Evolutionary conservation across 2,797 vertebrate species (phyloP).

Genomic region (Pseudopleuronectes americanus): DNA sequence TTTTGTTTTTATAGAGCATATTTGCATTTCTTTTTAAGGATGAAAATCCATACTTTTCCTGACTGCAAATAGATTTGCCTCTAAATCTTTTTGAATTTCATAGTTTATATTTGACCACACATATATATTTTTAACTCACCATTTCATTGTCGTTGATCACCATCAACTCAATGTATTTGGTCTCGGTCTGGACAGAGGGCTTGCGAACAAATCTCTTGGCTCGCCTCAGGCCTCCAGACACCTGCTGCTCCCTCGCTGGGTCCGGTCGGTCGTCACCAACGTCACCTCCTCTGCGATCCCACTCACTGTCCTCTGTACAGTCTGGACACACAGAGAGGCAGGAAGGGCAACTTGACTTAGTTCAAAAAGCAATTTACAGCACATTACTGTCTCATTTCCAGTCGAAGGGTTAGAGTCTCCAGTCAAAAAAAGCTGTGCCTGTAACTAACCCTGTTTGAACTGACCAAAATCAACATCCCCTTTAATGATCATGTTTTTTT

Average conservation of each 20-base stretch:
- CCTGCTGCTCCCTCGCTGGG: constrained; percentile 54
- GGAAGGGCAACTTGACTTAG: constrained; percentile 4
- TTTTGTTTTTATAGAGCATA: too few species aligned
- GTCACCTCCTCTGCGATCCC: constrained; percentile 64
- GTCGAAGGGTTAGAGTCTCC: constrained; percentile 2
- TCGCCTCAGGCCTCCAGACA: constrained; percentile 67
- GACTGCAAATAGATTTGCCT: too few species aligned
- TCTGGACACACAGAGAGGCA: constrained; percentile 62
- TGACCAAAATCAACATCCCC: not conserved
- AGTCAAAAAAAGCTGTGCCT: not conserved
- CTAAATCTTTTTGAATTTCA: too few species aligned
- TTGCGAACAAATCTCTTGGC: constrained; percentile 80
- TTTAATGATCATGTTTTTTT: constrained; percentile 13
- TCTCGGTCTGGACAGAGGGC: constrained; percentile 94
- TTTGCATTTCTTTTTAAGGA: too few species aligned
- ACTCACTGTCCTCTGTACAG: constrained; percentile 68
- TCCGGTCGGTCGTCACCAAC: constrained; percentile 45
- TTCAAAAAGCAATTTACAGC: not conserved
- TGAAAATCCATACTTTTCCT: too few species aligned
- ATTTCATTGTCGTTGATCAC: constrained; percentile 94
- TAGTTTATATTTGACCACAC: too few species aligned
- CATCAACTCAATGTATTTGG: constrained; percentile 97
- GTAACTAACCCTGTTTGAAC: not conserved
- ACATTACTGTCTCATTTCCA: constrained; percentile 1
- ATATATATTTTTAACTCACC: constrained; percentile 53